Evolutionary conservation across 2,888 invertebrate genomes (phyloP), one percentile per base, ranked within the genome.

Genomic region (Spodoptera exigua): DNA sequence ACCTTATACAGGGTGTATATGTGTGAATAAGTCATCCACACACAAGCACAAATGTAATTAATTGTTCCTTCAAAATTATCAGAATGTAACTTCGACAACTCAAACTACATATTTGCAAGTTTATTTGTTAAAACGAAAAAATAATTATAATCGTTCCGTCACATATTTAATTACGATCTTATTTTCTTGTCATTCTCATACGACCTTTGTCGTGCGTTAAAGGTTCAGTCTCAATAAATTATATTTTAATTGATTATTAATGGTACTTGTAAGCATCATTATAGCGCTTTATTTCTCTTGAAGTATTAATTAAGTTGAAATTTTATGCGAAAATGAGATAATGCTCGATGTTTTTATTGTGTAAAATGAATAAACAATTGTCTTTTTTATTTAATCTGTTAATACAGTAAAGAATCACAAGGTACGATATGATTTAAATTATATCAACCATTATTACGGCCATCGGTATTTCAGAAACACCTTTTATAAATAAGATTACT

Each of bases 1-100:
- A n/a, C n/a, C n/a, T n/a, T n/a, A n/a, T n/a, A n/a, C n/a, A n/a
- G n/a, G n/a, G n/a, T n/a, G 18, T 43, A 21, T 36, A 21, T 52
- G 56, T 18, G 35, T 61, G 46, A 48, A 45, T 16, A 59, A 37
- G 12, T 3, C 37, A 82, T 81, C 32, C 84, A 84, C 82, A 85
- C 85, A 27, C 9, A 71, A 36, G 37, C 47, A 64, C 59, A 67
- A 35, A 63, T 51, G 76, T 80, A 80, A 86, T 88, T 87, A 86
- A 88, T 88, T 89, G 86, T 86, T 83, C 80, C 80, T 87, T 85
- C 81, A 85, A 86, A 77, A 69, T 70, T 76, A 76, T 76, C 67
- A 64, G 53, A 67, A 76, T 64, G 55, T 60, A 27, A 67, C 55
- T 11, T 62, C 52, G 62, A 53, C 69, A 64, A 58, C 27, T 59